Conservation (phyloP, 2,797 vertebrate genomes). For the Melanotaenia boesemani region DNA sequence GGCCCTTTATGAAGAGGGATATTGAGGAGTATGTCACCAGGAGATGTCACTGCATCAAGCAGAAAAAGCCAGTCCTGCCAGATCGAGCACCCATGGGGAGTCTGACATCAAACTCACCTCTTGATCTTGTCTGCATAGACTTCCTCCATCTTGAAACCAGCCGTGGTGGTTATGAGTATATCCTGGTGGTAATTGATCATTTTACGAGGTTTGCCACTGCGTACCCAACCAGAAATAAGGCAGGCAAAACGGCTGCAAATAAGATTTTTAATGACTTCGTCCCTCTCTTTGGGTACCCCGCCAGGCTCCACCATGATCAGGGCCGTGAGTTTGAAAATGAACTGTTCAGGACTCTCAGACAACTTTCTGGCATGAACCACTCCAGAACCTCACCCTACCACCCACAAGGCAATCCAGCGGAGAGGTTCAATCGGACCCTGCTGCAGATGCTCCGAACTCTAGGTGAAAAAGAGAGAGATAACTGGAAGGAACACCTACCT, state of each 20-base stretch:
- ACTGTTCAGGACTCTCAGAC: not conserved
- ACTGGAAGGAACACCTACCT: no score
- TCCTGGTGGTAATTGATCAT: slow-evolving; percentile 3
- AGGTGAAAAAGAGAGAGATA: no score
- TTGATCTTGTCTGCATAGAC: not conserved
- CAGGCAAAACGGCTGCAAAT: not conserved
- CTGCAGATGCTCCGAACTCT: not conserved
- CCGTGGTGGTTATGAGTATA: not conserved
- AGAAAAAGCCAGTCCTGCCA: not conserved
- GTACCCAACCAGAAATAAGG: slow-evolving; percentile 1
- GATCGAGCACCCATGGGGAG: not conserved
- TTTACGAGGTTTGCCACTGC: not conserved
- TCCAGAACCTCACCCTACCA: not conserved
- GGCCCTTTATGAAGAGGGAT: no score
- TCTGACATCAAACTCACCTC: not conserved
- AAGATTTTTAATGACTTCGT: slow-evolving; percentile 3
- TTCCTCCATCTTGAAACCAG: not conserved
- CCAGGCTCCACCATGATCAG: slow-evolving; percentile 10
- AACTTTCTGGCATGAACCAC: not conserved
- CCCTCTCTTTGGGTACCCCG: not conserved
- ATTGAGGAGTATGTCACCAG: not conserved
- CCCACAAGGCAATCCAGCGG: not conserved
- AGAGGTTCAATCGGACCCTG: not conserved
- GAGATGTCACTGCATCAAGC: slow-evolving; percentile 1
- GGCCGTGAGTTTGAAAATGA: no score